phyloP scores from a whole-genome alignment of 2,797 vertebrate species.

The Trachurus trachurus region DNA sequence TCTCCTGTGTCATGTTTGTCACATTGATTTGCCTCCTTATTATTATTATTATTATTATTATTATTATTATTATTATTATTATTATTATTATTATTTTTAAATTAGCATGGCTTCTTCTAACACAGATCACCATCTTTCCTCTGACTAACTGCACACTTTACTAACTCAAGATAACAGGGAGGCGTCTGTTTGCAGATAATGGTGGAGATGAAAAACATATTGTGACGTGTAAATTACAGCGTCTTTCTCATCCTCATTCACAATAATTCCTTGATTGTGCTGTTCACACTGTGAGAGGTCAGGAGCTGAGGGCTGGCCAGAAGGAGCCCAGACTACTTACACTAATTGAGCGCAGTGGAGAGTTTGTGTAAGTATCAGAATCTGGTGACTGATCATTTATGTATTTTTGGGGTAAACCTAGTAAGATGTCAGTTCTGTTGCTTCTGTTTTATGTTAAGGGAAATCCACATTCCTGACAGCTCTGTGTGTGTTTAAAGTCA shows the following conservation, averaged over 20 bases:
- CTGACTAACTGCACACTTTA: constrained; percentile 12
- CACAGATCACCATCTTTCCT: neutral
- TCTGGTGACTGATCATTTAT: constrained; percentile 15
- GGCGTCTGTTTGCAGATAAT: neutral
- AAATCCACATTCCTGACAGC: neutral
- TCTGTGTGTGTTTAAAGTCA: neutral
- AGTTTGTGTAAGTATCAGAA: constrained; percentile 87
- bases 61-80: too few species aligned
- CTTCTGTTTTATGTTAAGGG: neutral
- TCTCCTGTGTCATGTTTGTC: neutral
- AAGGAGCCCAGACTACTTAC: constrained; percentile 87
- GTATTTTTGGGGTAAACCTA: constrained; percentile 18
- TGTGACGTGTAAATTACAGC: constrained; percentile 34
- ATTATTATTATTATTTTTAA: constrained; percentile 10
- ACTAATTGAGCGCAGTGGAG: constrained; percentile 84
- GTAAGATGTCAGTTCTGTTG: neutral
- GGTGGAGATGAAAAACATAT: neutral
- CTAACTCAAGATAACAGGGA: neutral
- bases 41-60: too few species aligned
- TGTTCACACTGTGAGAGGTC: constrained; percentile 86
- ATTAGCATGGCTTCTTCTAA: constrained; percentile 49
- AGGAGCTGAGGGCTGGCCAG: constrained; percentile 84
- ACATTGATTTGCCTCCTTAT: constrained; percentile 30
- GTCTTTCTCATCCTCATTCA: constrained; percentile 44
- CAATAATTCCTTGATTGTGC: constrained; percentile 83